Conservation (phyloP, 1,140 invertebrate species). For the Chrysomallon squamiferum region DNA sequence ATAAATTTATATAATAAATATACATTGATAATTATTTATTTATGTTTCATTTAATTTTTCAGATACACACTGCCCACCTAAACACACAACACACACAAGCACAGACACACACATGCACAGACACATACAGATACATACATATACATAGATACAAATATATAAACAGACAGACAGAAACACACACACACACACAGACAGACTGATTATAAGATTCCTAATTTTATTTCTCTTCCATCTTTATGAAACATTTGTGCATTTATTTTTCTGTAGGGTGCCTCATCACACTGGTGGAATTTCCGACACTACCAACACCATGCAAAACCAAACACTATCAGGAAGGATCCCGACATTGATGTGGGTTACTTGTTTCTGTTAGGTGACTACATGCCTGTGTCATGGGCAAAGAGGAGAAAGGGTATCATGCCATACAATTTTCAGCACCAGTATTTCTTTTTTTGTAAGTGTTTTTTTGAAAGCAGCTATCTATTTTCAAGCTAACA, state of each 20-base stretch:
- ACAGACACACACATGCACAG: too few species aligned
- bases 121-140: too few species aligned
- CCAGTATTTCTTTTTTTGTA: constrained; percentile 59
- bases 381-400: constrained; percentile 44
- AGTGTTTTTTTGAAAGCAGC: constrained; percentile 17
- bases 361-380: constrained; percentile 58
- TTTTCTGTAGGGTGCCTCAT: constrained; percentile 48
- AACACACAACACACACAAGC: too few species aligned
- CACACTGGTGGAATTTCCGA: constrained; percentile 63
- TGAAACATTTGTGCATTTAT: background rate
- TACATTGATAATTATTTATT: too few species aligned
- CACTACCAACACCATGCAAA: constrained; percentile 63
- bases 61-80: too few species aligned
- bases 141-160: too few species aligned
- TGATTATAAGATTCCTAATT: background rate
- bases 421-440: constrained; percentile 62
- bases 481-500: too few species aligned
- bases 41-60: too few species aligned
- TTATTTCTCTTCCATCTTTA: background rate
- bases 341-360: constrained; percentile 59
- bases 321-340: constrained; percentile 60
- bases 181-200: background rate
- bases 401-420: constrained; percentile 40
- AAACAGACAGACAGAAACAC: background rate
- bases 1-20: too few species aligned